Conservation (phyloP, 2,888 invertebrate species). For the Synanthedon myopaeformis region DNA sequence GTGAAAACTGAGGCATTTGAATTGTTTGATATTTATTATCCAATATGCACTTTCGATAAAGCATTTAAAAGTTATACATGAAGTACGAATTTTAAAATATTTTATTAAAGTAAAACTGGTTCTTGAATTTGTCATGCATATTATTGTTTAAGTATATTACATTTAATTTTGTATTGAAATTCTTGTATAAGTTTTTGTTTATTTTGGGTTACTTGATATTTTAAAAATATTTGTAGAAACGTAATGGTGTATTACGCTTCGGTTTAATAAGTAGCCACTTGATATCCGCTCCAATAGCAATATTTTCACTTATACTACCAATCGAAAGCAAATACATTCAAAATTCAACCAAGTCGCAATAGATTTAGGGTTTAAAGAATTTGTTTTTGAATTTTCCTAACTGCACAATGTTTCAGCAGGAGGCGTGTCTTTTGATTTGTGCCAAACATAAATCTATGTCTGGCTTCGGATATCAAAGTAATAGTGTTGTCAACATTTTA, state of each 20-base stretch:
- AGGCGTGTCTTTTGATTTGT: slow-evolving; percentile 27
- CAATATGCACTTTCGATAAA: no score
- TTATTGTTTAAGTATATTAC: no score
- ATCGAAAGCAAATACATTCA: slow-evolving; percentile 7
- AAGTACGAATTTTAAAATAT: no score
- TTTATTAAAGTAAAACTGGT: no score
- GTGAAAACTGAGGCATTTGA: no score
- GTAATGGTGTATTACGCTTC: neutral
- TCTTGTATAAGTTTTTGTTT: no score
- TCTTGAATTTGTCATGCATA: no score
- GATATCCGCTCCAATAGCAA: neutral
- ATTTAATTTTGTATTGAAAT: no score
- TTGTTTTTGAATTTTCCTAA: neutral
- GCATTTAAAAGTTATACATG: no score
- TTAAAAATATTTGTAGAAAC: no score
- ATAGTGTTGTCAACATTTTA: slow-evolving; percentile 2
- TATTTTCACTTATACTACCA: neutral
- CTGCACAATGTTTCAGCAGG: slow-evolving; percentile 1
- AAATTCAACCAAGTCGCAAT: slow-evolving; percentile 9
- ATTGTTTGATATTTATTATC: no score
- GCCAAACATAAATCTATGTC: slow-evolving; percentile 21
- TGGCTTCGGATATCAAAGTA: slow-evolving; percentile 20
- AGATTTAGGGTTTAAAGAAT: neutral
- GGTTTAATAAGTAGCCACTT: neutral
- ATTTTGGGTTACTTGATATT: no score